Conservation (phyloP, 2,113 vertebrate species). For the Hemibagrus wyckioides region DNA sequence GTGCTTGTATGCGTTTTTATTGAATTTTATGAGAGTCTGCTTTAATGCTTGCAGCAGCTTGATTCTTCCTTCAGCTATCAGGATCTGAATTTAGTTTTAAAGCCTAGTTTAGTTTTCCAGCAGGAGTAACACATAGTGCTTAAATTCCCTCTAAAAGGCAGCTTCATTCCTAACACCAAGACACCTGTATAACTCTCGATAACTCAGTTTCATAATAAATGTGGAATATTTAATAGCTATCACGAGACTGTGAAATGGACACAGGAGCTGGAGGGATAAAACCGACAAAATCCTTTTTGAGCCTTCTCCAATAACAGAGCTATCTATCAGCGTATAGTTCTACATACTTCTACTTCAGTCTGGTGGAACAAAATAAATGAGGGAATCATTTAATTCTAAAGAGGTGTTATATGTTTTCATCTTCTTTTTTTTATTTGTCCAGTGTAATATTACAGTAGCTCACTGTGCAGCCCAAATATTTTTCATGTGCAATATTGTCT, state of each 20-base stretch:
- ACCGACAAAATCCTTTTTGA: background rate
- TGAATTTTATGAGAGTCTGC: slow-evolving; percentile 16
- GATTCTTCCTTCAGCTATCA: slow-evolving; percentile 14
- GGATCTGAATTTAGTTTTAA: slow-evolving; percentile 26
- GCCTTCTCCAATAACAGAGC: background rate
- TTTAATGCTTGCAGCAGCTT: background rate
- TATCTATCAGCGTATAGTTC: slow-evolving; percentile 24
- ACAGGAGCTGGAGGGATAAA: slow-evolving; percentile 3
- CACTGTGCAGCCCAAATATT: slow-evolving; percentile 27
- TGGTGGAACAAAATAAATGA: slow-evolving; percentile 25
- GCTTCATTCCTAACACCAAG: background rate
- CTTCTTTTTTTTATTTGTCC: slow-evolving; percentile 14
- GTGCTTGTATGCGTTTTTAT: slow-evolving; percentile 32
- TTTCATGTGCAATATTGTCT: slow-evolving; percentile 19
- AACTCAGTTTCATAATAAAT: background rate
- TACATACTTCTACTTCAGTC: background rate
- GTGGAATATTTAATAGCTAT: slow-evolving; percentile 24
- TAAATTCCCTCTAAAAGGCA: background rate
- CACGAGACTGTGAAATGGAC: slow-evolving; percentile 13
- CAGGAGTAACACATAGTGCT: background rate
- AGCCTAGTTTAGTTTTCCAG: background rate
- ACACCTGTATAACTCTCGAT: background rate
- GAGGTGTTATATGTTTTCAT: background rate
- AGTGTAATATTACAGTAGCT: slow-evolving; percentile 32
- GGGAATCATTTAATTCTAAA: slow-evolving; percentile 32